phyloP scores from a whole-genome alignment of 2,113 vertebrate genomes.

The Pandion haliaetus region DNA sequence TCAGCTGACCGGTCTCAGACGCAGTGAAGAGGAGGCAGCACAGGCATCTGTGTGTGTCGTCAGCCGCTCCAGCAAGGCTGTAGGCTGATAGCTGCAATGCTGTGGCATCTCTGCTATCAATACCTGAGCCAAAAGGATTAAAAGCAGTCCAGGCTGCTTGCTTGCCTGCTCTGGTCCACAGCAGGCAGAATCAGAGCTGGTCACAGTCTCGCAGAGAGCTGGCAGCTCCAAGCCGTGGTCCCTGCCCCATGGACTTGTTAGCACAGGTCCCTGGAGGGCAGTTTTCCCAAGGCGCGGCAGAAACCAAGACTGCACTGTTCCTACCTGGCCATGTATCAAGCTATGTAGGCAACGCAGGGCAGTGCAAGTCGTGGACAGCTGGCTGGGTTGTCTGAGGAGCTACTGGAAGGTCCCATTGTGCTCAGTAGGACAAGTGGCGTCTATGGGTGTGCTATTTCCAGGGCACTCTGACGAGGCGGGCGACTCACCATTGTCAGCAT shows the following conservation, averaged over 20 bases:
- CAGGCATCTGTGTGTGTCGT: neutral
- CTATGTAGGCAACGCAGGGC: neutral
- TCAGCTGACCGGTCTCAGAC: rapidly evolving
- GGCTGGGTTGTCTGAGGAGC: neutral
- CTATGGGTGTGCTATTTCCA: neutral
- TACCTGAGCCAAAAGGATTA: rapidly evolving
- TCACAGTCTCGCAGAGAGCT: neutral
- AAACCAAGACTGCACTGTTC: rapidly evolving
- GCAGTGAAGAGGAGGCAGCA: rapidly evolving
- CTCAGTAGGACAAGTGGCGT: neutral
- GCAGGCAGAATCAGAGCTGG: neutral
- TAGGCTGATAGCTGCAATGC: neutral
- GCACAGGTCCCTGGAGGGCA: neutral
- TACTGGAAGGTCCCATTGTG: neutral
- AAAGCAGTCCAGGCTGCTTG: neutral
- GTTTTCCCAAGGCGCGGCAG: neutral
- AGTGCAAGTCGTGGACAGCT: neutral
- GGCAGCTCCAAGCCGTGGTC: rapidly evolving
- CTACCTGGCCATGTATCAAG: neutral
- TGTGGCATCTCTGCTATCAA: neutral
- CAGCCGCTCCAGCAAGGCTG: neutral
- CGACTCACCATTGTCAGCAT: neutral
- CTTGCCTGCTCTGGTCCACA: neutral
- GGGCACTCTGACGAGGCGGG: neutral
- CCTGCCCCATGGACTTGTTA: neutral